Conservation (phyloP, 2,113 vertebrate genomes). For the Antechinus flavipes region DNA sequence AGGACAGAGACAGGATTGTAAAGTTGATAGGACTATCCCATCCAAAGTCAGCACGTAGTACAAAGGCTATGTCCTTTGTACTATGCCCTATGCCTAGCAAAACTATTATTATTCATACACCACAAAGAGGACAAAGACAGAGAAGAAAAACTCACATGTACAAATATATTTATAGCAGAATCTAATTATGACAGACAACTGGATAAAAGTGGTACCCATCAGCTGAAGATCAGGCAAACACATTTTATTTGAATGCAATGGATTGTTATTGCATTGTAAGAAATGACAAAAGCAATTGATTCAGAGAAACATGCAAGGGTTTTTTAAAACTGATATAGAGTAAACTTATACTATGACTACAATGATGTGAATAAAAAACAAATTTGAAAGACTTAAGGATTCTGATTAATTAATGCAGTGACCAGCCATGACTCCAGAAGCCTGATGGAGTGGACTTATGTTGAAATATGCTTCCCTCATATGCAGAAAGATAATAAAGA, state of each 20-base stretch:
- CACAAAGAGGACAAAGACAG: background rate
- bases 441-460: background rate
- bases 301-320: no score
- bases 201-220: background rate
- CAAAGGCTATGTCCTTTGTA: no score
- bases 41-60: no score
- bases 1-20: no score
- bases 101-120: background rate
- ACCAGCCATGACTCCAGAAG: background rate
- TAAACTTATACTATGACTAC: background rate
- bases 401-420: background rate
- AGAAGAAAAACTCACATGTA: background rate
- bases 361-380: background rate
- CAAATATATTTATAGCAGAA: background rate
- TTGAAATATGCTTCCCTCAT: background rate
- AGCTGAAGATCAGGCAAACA: background rate
- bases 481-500: background rate
- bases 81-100: background rate
- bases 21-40: no score
- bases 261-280: background rate
- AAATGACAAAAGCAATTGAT: background rate
- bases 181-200: background rate
- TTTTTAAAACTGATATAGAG: background rate
- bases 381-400: background rate
- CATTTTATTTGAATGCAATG: background rate